Base-by-base conservation (phyloP, 2,888 invertebrate genomes). In the Drosophila colorata region DNA sequence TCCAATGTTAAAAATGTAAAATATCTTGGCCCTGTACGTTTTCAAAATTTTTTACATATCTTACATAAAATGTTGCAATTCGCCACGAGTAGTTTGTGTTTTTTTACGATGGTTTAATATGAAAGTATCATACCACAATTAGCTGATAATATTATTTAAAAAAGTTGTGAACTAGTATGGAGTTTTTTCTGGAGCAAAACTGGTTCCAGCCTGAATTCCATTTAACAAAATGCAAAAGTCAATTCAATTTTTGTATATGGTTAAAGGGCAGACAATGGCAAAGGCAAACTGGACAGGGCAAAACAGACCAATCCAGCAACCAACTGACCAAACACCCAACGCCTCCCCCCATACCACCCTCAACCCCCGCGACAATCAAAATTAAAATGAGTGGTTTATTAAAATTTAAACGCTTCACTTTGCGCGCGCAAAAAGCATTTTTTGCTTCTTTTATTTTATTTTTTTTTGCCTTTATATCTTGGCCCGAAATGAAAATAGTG, bases 331-430 rank as follows among this genome's bases (percentile, higher is more conserved):
- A 14, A 43, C 33, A 11, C 5, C 43, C n/a, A 8, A 8, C 1
- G 14, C 11, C 13, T 16, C 8, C 0, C 28, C n/a, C 18, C 51
- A 25, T 11, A 8, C n/a, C 37, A 9, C 7, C 18, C 11, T 18
- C 16, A 8, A 11, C 25, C 40, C 59, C 57, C 61, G 78, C 74
- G 76, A 88, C 85, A 88, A 89, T 88, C 80, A 84, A 90, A 90
- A 90, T 90, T 90, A 89, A 87, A 84, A 90, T 90, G 89, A 90
- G 91, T 90, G 90, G 82, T 86, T 90, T 89, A 90, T 90, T 90
- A 90, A 90, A 90, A 90, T 90, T 90, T 90, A 87, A 90, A 80
- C 84, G 87, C 81, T 88, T 80, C 66, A 82, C 75, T 82, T 88
- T 79, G 71, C 64, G 70, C 75, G 57, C 58, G 70, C 79, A 69